Evolutionary conservation across 2,113 vertebrate genomes (phyloP).

Genomic region (Synchiropus splendidus): DNA sequence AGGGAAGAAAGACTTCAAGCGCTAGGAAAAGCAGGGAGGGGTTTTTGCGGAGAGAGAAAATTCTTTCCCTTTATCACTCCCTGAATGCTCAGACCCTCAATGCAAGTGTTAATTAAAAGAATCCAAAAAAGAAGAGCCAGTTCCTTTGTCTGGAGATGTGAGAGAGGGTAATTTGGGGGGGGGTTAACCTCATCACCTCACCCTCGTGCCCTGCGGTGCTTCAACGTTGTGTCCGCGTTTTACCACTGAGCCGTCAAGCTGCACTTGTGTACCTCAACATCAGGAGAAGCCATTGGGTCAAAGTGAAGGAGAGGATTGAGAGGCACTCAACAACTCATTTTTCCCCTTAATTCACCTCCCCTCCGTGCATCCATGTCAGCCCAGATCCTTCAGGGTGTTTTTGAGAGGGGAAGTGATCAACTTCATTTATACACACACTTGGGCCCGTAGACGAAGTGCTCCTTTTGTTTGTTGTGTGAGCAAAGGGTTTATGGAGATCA

Average conservation of each 20-base stretch:
- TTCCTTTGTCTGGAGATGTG: conserved; percentile 65
- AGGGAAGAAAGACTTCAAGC: conserved; percentile 39
- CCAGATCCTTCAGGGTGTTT: conserved; percentile 48
- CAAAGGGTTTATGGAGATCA: conserved; percentile 44
- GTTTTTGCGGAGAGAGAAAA: conserved; percentile 42
- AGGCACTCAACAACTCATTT: conserved; percentile 52
- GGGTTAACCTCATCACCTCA: conserved; percentile 59
- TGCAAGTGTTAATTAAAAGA: conserved; percentile 79
- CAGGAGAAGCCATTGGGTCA: conserved; percentile 52
- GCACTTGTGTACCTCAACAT: conserved; percentile 61
- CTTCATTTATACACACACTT: conserved; percentile 67
- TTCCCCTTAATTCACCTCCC: conserved; percentile 30
- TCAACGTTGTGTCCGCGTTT: conserved; percentile 59
- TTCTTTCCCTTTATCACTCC: conserved; percentile 58
- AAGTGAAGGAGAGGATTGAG: conserved; percentile 51
- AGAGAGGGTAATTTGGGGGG: conserved; percentile 53
- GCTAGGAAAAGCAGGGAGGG: conserved; percentile 12
- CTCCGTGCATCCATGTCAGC: conserved; percentile 53
- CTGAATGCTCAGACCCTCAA: conserved; percentile 59
- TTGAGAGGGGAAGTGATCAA: conserved; percentile 65
- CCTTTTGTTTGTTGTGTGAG: conserved; percentile 39
- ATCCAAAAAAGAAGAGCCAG: conserved; percentile 70
- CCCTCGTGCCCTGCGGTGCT: conserved; percentile 57
- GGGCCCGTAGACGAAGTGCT: conserved; percentile 46
- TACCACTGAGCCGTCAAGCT: conserved; percentile 49